phyloP scores from a whole-genome alignment of 2,888 invertebrate species.

The Marasmarcha lunaedactyla region DNA sequence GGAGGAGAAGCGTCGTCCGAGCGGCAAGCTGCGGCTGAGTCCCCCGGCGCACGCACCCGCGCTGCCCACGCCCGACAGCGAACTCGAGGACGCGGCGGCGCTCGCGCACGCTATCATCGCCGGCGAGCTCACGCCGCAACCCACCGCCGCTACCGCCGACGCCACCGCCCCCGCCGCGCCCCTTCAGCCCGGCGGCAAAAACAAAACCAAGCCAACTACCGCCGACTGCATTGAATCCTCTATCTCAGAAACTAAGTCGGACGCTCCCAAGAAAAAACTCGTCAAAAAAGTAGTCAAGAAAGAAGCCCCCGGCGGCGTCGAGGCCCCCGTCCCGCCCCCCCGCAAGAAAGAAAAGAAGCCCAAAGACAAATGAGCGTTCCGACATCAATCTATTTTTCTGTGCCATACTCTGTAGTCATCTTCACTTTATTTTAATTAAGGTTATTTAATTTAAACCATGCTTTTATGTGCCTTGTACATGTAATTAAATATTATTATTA shows the following conservation, averaged over 20 bases:
- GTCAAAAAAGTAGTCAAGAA: constrained; percentile 68
- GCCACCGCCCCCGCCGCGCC: constrained; percentile 27
- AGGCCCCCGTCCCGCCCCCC: constrained; percentile 64
- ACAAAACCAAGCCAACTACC: constrained; percentile 40
- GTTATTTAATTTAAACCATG: constrained; percentile 46
- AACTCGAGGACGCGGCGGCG: constrained; percentile 58
- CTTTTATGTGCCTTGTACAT: constrained; percentile 55
- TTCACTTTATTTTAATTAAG: constrained; percentile 34
- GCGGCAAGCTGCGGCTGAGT: constrained; percentile 49
- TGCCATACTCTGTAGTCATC: constrained; percentile 56
- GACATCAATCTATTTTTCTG: constrained; percentile 51
- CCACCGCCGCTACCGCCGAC: constrained; percentile 36
- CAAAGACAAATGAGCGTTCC: constrained; percentile 57
- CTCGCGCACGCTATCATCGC: constrained; percentile 62
- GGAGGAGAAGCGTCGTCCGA: constrained; percentile 62
- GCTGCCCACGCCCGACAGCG: constrained; percentile 62
- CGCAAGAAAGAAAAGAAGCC: constrained; percentile 69
- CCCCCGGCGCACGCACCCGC: constrained; percentile 47
- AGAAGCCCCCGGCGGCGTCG: constrained; percentile 37
- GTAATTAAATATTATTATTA: constrained; percentile 2
- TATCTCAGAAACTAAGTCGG: constrained; percentile 28
- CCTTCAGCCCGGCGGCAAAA: constrained; percentile 40
- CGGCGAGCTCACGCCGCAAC: constrained; percentile 45
- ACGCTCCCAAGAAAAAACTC: constrained; percentile 46
- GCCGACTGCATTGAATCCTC: constrained; percentile 56